Evolutionary conservation across 2,113 vertebrate genomes (phyloP), one percentile per base, ranked within the genome.

Genomic region (Gorsachius goisagi): DNA sequence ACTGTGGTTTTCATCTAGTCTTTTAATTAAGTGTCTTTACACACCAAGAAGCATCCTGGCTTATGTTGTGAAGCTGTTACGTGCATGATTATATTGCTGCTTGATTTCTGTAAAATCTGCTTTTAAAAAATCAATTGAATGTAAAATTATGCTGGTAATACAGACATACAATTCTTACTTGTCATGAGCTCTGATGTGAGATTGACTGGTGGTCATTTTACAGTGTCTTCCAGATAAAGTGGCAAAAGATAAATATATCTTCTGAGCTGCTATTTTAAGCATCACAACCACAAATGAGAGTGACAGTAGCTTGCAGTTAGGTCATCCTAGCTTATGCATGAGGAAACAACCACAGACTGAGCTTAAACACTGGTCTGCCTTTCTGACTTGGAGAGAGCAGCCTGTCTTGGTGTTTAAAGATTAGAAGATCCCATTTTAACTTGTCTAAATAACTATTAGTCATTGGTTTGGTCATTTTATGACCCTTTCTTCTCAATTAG

Each of bases 21-120:
- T 92, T 95, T 95, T 94, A 96, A 94, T 91, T 96, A 64, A 90
- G 22, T 52, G 23, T 68, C 84, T 97, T 82, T 97, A 75, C 73
- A 84, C 55, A 63, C n/a, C 52, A 80, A 59, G 52, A 95, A 93
- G 63, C 68, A 90, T 95, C 71, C 67, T 91, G 92, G 47, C 64
- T 94, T 91, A 89, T 0, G 1, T 27, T 74, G 52, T 74, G 62
- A 96, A 94, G 67, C 62, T 85, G 49, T 77, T 88, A 91, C 73
- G 83, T 90, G 80, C 59, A 32, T 78, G 35, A 55, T 85, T 88
- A 41, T 76, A 84, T 67, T 88, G 45, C 75, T 62, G 62, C 74
- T 92, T 69, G n/a, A 66, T 94, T 92, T 88, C 93, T 95, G 41
- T 64, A 85, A 95, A 92, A 89, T 86, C 68, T 87, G 13, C 80